Base-by-base conservation (phyloP, 2,888 invertebrate species). In the Nipponacmea schrenckii region DNA sequence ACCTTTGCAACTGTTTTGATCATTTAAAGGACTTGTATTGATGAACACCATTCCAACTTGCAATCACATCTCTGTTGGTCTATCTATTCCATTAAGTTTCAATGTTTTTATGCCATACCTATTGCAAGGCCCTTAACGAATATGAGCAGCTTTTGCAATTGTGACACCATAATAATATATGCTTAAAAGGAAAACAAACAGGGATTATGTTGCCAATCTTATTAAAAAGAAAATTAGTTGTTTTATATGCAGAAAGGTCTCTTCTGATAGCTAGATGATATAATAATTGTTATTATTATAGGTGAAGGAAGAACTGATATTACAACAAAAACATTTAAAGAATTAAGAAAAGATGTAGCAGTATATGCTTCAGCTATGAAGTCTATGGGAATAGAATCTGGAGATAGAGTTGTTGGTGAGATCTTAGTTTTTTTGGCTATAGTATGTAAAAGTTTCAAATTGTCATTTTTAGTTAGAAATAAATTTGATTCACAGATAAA, bases 321-420 rank as follows among this genome's bases (percentile, higher is more conserved):
- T 1, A 77, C 72, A 63, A 84, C 80, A 68, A 82, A 84, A 39
- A 89, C 90, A 12, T 90, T 86, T 79, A 79, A 77, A 17, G 83
- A 90, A 74, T 78, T 91, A 24, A 77, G 85, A 14, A 62, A 81
- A n/a, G 81, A 84, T 67, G 90, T 90, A n/a, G 80, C 84, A 0
- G 74, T 77, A 44, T 89, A 87, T 84, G 89, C 89, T 17, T 83
- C 85, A 15, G 89, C 90, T 48, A 81, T 91, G 83, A 84, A 74
- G 69, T 80, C 82, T 48, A 75, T 87, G 67, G 90, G 90, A 0
- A 83, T 91, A 0, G 56, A 79, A 67, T 84, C 81, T 63, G 90
- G 90, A 15, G 91, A 91, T 80, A 84, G 90, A 63, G 90, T 91
- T 73, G 91, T 88, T 7, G 89, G 89, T 89, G 71, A 76, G 85